Evolutionary conservation across 1,140 invertebrate genomes (phyloP), one percentile per base, ranked within the genome.

Genomic region (Lanistes nyassanus): DNA sequence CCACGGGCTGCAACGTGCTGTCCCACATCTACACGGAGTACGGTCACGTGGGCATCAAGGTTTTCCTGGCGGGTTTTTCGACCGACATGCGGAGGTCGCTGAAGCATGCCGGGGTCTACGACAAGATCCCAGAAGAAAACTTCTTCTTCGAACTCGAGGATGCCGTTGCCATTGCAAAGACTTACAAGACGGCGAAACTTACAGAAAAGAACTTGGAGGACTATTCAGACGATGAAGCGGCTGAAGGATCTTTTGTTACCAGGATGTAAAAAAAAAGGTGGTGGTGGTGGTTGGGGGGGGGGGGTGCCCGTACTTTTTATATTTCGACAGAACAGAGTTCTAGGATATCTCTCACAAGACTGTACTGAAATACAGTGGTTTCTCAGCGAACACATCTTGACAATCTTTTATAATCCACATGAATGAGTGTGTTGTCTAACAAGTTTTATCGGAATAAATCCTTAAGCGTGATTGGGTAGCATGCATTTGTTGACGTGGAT

Each of bases 1-100:
- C 86, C n/a, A 89, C 89, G 55, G 89, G 89, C 4, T 83, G 85
- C n/a, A 88, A 88, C 79, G 86, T 87, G 0, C 80, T 90, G 51
- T 79, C 79, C 53, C 87, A 88, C 75, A 85, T 88, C 76, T 84
- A 71, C 64, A 79, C 79, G 2, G 86, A 87, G 74, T 86, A 83
- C 60, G 80, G 75, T 19, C 84, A 86, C 74, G 86, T 86, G 0
- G 83, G 85, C 68, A 82, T 87, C 39, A 82, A 81, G 71, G 79
- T 87, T 3, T 86, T 84, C 76, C 74, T 87, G 26, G 79, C 84
- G 26, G 81, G 83, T 3, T 81, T 82, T 56, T 84, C 81, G 2
- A 58, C 74, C 11, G 81, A 81, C 42, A 80, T 87, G 47, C 74
- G 82, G 6, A 64, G 81, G 51, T 82, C 84, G 13, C 82, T 87